Evolutionary conservation across 1,140 invertebrate genomes (phyloP).

Genomic region (Bombyx mandarina): DNA sequence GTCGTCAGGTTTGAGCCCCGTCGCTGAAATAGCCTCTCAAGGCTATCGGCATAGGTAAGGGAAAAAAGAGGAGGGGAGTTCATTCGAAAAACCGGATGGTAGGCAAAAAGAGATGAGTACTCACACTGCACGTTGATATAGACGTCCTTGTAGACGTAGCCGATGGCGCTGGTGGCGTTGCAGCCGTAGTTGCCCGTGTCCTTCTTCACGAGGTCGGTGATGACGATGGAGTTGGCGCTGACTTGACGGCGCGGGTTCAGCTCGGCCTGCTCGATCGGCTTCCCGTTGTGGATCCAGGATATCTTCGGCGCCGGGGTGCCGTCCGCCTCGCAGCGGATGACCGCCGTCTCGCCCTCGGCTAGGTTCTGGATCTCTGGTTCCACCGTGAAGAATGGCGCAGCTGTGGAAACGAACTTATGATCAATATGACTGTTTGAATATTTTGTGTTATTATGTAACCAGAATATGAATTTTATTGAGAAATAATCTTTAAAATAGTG

Average conservation of each 20-base stretch:
- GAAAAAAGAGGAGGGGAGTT: background rate
- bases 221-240: constrained; percentile 82
- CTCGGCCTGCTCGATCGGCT: constrained; percentile 83
- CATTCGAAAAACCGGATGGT: background rate
- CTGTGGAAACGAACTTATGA: constrained; percentile 46
- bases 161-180: constrained; percentile 98
- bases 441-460: background rate
- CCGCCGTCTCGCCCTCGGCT: constrained; percentile 91
- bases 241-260: constrained; percentile 81
- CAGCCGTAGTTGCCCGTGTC: constrained; percentile 99
- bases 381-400: constrained; percentile 93
- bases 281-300: constrained; percentile 97
- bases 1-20: no score
- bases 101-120: constrained; percentile 18
- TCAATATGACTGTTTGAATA: background rate
- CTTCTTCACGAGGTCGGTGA: constrained; percentile 85
- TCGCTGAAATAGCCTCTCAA: no score
- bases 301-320: constrained; percentile 92
- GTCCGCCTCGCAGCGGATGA: constrained; percentile 89
- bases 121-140: constrained; percentile 93
- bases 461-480: no score
- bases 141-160: constrained; percentile 98
- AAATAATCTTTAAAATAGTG: no score
- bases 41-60: no score
- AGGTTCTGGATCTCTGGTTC: constrained; percentile 91